Evolutionary conservation across 1,140 invertebrate species (phyloP), one percentile per base, ranked within the genome.

Genomic region (Neodiprion fabricii): DNA sequence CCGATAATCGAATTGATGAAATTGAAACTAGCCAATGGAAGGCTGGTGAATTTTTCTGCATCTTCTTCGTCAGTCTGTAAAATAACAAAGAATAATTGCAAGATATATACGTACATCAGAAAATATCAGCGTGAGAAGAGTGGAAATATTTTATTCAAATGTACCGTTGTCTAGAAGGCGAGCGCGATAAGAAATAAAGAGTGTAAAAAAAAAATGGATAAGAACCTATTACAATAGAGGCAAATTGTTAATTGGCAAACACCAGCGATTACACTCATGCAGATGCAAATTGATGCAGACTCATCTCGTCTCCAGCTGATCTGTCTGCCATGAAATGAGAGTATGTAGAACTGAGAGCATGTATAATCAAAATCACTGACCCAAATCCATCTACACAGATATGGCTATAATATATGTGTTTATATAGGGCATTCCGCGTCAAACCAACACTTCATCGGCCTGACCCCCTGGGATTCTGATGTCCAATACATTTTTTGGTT

Each of bases 1-100:
- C 96, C 96, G 75, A 97, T 94, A 80, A 97, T 97, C n/a, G 95
- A 96, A 88, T 97, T 97, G 83, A 97, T 96, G 87, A 96, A 96
- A 90, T 97, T 97, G 88, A 96, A 96, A 87, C 94, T 95, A 74
- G 95, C 94, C 88, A 94, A 91, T n/a, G 93, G 92, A 71, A 96
- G 88, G 77, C 91, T 94, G 72, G 87, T 90, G 74, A 89, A 89
- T 81, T 90, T 89, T 17, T 88, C 86, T 65, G 89, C 84, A 74
- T 90, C 86, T 67, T 91, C 89, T 40, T 90, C 87, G 76, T 90
- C 83, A 67, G 86, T 84, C 87, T 87, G 76, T 67, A 87, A 86
- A 69, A 71, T 77, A 79, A 78, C 73, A 49, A 48, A 71, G 12
- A 61, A 65, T 70, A 40, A 40, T 40, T 40, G 28, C 5, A 40